These are phyloP conservation scores for Formica selysi DNA, from an alignment of 1,140 invertebrate species.

Conservation along the genomic window DNA sequence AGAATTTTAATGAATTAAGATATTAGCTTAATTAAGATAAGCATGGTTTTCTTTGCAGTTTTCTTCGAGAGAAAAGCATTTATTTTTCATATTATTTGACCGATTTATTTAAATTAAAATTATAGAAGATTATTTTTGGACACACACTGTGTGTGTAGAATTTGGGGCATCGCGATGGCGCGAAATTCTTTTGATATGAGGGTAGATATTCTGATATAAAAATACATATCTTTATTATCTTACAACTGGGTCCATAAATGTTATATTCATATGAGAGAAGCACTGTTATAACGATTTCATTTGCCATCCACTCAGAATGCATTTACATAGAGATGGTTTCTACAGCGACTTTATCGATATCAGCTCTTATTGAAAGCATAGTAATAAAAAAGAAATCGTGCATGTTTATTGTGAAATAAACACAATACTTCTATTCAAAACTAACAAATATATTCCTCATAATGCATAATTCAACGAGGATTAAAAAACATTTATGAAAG, in stretches of 20 bases:
- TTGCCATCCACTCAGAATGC: neutral
- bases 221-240: neutral
- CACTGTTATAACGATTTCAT: neutral
- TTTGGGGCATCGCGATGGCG: neutral
- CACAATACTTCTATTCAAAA: neutral
- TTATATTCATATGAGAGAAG: neutral
- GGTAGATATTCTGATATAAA: neutral
- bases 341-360: neutral
- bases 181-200: neutral
- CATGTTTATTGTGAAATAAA: neutral
- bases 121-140: neutral
- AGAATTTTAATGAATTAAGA: too few species aligned
- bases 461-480: neutral
- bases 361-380: neutral
- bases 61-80: too few species aligned
- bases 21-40: too few species aligned
- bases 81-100: neutral
- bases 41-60: too few species aligned
- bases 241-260: too few species aligned
- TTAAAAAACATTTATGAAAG: neutral
- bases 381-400: neutral
- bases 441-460: neutral
- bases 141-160: neutral
- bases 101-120: slow-evolving; percentile 7
- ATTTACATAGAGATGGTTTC: neutral